A percentile compares a stretch with the other conserved stretches of the same genome.
phyloP scores from a whole-genome alignment of 2,797 vertebrate species.

The Alcedo atthis region DNA sequence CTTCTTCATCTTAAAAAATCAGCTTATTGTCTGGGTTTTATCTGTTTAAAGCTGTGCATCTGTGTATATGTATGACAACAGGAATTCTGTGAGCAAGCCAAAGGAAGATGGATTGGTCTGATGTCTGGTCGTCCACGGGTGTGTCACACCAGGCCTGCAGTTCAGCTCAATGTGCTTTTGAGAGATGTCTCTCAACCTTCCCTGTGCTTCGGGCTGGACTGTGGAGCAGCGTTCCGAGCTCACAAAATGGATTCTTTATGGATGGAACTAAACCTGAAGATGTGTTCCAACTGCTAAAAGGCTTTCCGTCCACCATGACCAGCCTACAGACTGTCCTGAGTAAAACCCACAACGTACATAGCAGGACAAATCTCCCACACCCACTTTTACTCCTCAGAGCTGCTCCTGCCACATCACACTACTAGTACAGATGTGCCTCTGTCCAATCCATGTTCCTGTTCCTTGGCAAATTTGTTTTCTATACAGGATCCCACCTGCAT shows the following conservation, averaged over 20 bases:
- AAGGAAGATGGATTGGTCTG: conserved; percentile 46
- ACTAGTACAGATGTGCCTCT: not conserved
- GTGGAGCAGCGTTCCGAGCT: not conserved
- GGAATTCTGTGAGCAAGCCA: conserved; percentile 58
- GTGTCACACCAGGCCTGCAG: not conserved
- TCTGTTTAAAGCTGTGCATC: conserved; percentile 33
- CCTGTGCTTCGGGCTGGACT: not conserved
- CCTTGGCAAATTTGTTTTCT: not conserved
- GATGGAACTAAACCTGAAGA: not conserved
- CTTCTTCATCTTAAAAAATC: not conserved
- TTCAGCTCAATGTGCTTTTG: not conserved
- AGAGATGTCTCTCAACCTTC: not conserved
- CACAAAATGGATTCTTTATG: not conserved
- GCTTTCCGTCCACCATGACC: not conserved
- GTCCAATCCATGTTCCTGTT: not conserved
- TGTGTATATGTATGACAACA: conserved; percentile 46
- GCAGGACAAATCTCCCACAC: not conserved
- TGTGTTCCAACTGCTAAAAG: not conserved
- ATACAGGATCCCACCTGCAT: not conserved
- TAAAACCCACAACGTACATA: not conserved
- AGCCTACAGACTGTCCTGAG: not conserved
- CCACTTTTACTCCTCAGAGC: not conserved
- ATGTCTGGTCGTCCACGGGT: conserved; percentile 29
- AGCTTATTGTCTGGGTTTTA: not conserved
- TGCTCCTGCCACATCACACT: not conserved